Base-by-base conservation (phyloP, 2,113 vertebrate genomes). In the Dasyprocta punctata region DNA sequence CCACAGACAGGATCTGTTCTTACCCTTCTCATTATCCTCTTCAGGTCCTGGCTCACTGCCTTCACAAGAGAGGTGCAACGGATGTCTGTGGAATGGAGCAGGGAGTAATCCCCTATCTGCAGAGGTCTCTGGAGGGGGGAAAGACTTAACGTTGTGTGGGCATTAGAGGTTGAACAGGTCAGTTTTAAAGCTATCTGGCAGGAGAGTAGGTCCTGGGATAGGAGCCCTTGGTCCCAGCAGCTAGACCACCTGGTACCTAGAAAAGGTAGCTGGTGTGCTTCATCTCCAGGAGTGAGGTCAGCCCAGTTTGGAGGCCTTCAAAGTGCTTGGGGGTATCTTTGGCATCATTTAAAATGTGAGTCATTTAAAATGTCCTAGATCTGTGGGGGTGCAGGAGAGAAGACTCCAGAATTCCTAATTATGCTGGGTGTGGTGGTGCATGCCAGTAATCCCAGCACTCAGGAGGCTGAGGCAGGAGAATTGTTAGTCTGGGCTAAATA, bases 181-280 rank as follows among this genome's bases (percentile, higher is more conserved):
- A 14, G 38, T 22, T 61, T 83, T 3, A 71, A 0, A 77, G 71
- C 58, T 30, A 5, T 56, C 14, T 22, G 44, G 65, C 33, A 20
- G 38, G 3, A 26, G 11, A 58, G 80, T 0, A 41, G 52, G 41
- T 71, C 36, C 81, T 1, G 4, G 56, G 58, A 38, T 36, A 54
- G 86, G 33, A 87, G 71, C 13, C 14, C 41, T 24, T 24, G 84
- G 71, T 83, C 82, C 73, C 20, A 13, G 69, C 30, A 80, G 41
- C 77, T 11, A 5, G 86, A 78, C 38, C 7, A 9, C 0, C 0
- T 54, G 92, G 81, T 5, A 0, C 28, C 61, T 60, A 75, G 12
- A 44, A 65, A 81, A 65, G 2, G 3, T 30, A 75, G 84, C 65
- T 61, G 10, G 36, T 44, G 61, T 47, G 67, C 44, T 81, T 61